These are phyloP conservation scores for Melieria crassipennis DNA, from an alignment of 2,888 invertebrate genomes.

Conservation along the genomic window DNA sequence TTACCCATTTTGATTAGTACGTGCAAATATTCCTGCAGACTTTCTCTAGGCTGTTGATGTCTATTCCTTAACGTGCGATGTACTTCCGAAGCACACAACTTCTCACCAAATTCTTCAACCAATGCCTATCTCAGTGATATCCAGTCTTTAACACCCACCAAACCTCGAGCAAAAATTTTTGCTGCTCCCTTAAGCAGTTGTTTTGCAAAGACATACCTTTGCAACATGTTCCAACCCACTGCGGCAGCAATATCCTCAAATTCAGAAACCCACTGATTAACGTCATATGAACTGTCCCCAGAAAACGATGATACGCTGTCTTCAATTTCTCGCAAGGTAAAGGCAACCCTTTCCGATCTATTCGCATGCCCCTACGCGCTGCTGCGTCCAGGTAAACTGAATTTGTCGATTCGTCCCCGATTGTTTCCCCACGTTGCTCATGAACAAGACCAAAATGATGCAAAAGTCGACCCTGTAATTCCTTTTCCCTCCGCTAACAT, in stretches of 20 bases:
- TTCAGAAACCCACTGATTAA: constrained; percentile 12
- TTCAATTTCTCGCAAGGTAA: constrained; percentile 10
- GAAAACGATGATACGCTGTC: constrained; percentile 13
- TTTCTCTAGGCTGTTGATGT: constrained; percentile 12
- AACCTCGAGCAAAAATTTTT: constrained; percentile 28
- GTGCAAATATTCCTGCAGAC: constrained; percentile 26
- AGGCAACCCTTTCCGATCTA: neutral
- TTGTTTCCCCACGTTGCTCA: neutral
- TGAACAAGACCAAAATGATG: neutral
- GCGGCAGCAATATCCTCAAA: constrained; percentile 24
- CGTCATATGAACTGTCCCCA: neutral
- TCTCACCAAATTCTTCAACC: constrained; percentile 4
- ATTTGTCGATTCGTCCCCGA: neutral
- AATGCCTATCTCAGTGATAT: constrained; percentile 10
- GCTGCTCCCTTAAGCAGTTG: constrained; percentile 22
- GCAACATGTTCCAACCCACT: constrained; percentile 27
- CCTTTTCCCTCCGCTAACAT: neutral
- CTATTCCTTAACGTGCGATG: constrained; percentile 10
- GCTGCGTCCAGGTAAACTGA: constrained; percentile 1
- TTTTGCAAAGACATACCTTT: neutral
- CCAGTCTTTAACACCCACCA: constrained; percentile 20
- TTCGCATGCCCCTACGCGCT: neutral
- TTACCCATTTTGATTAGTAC: constrained; percentile 18
- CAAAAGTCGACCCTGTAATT: constrained; percentile 4
- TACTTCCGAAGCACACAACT: constrained; percentile 20